Base-by-base conservation (phyloP, 1,140 invertebrate species). In the Lycorma delicatula region DNA sequence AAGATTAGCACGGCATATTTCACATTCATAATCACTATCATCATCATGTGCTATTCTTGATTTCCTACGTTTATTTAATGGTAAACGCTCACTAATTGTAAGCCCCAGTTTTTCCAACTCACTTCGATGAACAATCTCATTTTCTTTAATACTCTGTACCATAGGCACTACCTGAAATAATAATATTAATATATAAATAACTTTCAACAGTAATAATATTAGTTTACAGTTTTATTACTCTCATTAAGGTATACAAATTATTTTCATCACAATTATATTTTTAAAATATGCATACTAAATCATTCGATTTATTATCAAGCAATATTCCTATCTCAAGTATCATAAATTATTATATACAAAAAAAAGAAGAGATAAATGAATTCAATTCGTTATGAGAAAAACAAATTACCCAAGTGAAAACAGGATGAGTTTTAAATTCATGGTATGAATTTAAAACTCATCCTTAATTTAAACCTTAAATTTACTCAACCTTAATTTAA, bases 1-100 rank as follows among this genome's bases (percentile, higher is more conserved):
- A 34, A 91, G 78, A 74, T 87, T 89, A 48, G 80, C 82, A 48
- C 85, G 79, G 70, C 87, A 91, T 53, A 81, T 77, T 68, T 91
- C 87, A 70, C 89, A 93, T 70, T 88, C 84, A 62, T 82, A 85
- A 59, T 87, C 84, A 2, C 77, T 77, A 59, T 85, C 82, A 28
- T 86, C 79, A 31, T 83, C 79, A 44, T 63, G 69, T 74, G 57
- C 47, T 48, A 57, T 53, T 66, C 65, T 25, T 72, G 71, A 62
- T 74, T 75, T 31, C 68, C 73, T 58, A 80, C 79, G 28, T 28
- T 62, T 63, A 25, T 20, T 48, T 2, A 77, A 61, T 29, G 77
- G 76, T 58, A 86, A 70, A 68, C 81, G 79, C 70, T 88, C 83
- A 20, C 74, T 79, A 25, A 75, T 76, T 12, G 71, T 79, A 1